Evolutionary conservation across 2,888 invertebrate species (phyloP), one percentile per base, ranked within the genome.

Genomic region (Aleiodes alternator): DNA sequence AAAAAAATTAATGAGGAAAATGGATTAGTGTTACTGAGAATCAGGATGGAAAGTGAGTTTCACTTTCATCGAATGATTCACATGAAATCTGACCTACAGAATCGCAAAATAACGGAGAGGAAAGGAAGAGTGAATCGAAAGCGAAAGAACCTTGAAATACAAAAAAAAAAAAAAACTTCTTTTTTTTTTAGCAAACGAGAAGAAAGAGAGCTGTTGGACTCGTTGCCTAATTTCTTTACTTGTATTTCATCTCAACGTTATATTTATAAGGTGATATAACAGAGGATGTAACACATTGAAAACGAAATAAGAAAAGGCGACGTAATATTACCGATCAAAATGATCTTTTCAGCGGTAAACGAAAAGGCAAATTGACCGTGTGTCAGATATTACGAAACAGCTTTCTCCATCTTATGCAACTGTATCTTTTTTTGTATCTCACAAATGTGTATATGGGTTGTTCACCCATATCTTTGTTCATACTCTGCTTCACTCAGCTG

Each of bases 401-500:
- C 68, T 68, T 68, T 68, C 68, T 68, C 68, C 51, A 43, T 31
- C 31, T 68, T 68, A 68, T 51, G 68, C 51, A 68, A 68, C 51
- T 51, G n/a, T 23, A 68, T 68, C 29, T 23, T 68, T 31, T 51
- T 51, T 68, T 50, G 31, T 48, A 48, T 61, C 29, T 48, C 14
- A 23, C 23, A 29, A 16, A 50, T 64, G 48, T 57, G 43, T 68
- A 66, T 55, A 75, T 79, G 77, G 84, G 83, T 83, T 82, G 79
- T 82, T 82, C 82, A 82, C 81, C 82, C 82, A 86, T 43, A 43
- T 83, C 85, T 83, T 84, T 82, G 80, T 83, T 82, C 74, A 12
- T 43, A 43, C 23, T 68, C 71, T 72, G 76, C 75, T 75, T 69
- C 57, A 55, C 70, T 61, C 59, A 56, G 69, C 29, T 34, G 31